Evolutionary conservation across 2,797 vertebrate genomes (phyloP), one percentile per base, ranked within the genome.

Genomic region (Eremophila alpestris): DNA sequence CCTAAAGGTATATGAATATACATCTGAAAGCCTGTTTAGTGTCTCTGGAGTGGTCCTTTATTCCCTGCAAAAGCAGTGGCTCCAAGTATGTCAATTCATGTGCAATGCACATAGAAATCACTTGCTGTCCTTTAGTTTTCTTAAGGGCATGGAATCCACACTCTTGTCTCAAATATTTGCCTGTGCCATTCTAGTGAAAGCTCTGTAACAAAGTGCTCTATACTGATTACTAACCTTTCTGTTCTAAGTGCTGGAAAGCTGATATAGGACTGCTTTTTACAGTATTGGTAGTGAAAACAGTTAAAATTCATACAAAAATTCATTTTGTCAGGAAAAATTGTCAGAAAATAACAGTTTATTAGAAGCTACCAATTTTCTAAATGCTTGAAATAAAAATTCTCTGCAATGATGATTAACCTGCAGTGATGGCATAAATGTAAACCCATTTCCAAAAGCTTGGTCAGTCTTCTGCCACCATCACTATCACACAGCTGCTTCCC

Each of bases 1-100:
- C 86, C 74, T 90, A 55, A 83, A 90, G 65, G 41, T 60, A 65
- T 78, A 68, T 18, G 32, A 86, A 86, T 81, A 80, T 83, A 91
- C 70, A 86, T 81, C 43, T 58, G 80, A 90, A 89, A 90, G 43
- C 20, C 20, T 58, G n/a, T 45, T 83, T 20, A 55, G 62, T 71
- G 84, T 91, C 38, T 86, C 76, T 85, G 16, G 21, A 80, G 82
- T 71, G 32, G 27, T 71, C 17, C 16, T 83, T 82, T 67, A 24
- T 70, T 90, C 52, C 38, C 49, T 67, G 49, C 10, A 77, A 92
- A 54, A 1, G 5, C 54, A 58, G 48, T n/a, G 34, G 41, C 40
- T 92, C n/a, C 38, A 74, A 4, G 52, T 56, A 13, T 55, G 63
- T 70, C 64, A 64, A 27, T 70, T 96, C n/a, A 34, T 1, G 4